Percentiles rank a stretch among this genome's conserved stretches.
Evolutionary conservation across 1,140 invertebrate species (phyloP).

Genomic region (Conus ventricosus): DNA sequence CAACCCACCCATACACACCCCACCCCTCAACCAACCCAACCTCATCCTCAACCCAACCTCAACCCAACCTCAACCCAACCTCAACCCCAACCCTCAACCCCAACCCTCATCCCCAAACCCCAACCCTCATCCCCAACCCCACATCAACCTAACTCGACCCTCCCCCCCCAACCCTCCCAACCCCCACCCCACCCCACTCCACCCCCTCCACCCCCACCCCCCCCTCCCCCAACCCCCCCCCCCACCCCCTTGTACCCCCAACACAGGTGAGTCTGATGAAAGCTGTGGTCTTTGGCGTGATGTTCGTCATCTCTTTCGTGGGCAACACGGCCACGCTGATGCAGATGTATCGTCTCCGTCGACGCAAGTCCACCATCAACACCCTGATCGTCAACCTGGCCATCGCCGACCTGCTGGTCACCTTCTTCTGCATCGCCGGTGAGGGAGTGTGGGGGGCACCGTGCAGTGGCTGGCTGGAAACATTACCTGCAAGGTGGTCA

Average conservation of each 20-base stretch:
- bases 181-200: background rate
- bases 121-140: too few species aligned
- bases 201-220: too few species aligned
- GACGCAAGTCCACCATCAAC: slow-evolving; percentile 82
- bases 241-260: too few species aligned
- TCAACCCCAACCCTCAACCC: too few species aligned
- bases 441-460: slow-evolving; percentile 86
- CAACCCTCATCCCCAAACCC: too few species aligned
- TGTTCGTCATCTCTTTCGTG: slow-evolving; percentile 83
- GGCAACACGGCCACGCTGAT: slow-evolving; percentile 85
- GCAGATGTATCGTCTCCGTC: slow-evolving; percentile 80
- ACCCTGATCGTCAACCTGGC: slow-evolving; percentile 83
- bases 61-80: too few species aligned
- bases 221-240: too few species aligned
- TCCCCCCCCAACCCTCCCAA: too few species aligned
- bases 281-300: slow-evolving; percentile 80
- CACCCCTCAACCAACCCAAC: too few species aligned
- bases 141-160: too few species aligned
- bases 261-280: slow-evolving; percentile 76
- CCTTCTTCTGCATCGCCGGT: slow-evolving; percentile 86
- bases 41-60: too few species aligned
- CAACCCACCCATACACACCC: too few species aligned
- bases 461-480: slow-evolving; percentile 88
- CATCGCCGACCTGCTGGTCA: slow-evolving; percentile 84
- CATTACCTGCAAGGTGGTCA: slow-evolving; percentile 86